Evolutionary conservation across 2,113 vertebrate genomes (phyloP).

Genomic region (Oreochromis aureus): DNA sequence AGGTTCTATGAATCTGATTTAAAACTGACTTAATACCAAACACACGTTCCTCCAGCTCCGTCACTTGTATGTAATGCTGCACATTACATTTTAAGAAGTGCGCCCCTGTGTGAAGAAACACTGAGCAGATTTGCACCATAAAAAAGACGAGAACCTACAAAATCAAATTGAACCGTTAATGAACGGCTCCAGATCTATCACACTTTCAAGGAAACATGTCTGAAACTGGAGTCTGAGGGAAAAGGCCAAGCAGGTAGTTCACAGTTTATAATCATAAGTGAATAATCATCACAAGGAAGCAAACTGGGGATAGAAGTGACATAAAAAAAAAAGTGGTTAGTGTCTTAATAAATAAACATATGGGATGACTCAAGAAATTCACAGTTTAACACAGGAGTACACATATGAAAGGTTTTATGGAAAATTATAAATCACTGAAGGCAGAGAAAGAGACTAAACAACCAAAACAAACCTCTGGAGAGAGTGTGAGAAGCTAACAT

Average conservation of each 20-base stretch:
- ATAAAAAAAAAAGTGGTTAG: background rate
- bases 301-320: background rate
- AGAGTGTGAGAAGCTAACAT: background rate
- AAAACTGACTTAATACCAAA: background rate
- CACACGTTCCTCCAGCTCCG: accelerated
- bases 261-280: background rate
- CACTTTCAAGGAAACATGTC: background rate
- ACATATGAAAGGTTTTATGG: background rate
- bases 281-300: background rate
- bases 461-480: background rate
- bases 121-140: background rate
- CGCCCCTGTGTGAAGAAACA: accelerated
- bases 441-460: background rate
- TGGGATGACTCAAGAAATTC: background rate
- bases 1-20: too few relatives aligned
- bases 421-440: background rate
- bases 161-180: background rate
- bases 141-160: background rate
- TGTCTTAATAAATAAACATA: background rate
- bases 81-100: background rate
- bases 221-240: background rate
- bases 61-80: accelerated
- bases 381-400: accelerated
- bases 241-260: accelerated
- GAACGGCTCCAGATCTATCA: background rate